phyloP scores from a whole-genome alignment of 2,113 vertebrate species.

The Pangasianodon gigas region DNA sequence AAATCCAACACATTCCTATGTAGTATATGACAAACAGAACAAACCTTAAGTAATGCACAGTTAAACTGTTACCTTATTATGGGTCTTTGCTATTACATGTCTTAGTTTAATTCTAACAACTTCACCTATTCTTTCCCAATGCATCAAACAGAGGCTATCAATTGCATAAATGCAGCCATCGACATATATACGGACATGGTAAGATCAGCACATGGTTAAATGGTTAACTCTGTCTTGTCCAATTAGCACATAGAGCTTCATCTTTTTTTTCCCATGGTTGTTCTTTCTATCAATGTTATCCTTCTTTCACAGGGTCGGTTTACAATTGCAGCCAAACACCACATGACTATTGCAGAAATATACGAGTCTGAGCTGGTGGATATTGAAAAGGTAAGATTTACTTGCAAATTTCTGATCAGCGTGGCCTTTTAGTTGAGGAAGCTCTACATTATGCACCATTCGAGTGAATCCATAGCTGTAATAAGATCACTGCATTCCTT shows the following conservation, averaged over 20 bases:
- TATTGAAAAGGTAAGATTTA: constrained; percentile 87
- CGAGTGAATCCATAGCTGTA: not conserved
- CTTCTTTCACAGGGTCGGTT: constrained; percentile 83
- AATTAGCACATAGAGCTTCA: not conserved
- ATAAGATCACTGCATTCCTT: not conserved
- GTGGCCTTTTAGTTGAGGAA: not conserved
- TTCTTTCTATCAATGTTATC: constrained; percentile 7
- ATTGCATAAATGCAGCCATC: constrained; percentile 98
- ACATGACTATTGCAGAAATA: constrained; percentile 98
- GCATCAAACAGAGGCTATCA: constrained; percentile 89
- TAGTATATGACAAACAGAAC: not conserved
- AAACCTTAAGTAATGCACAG: not conserved
- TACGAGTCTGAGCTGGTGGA: constrained; percentile 96
- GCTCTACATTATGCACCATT: not conserved
- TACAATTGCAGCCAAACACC: constrained; percentile 97
- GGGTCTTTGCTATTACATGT: not conserved
- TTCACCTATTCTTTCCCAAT: constrained; percentile 26
- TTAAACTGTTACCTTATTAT: not conserved
- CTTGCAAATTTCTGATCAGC: not conserved
- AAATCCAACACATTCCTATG: not conserved
- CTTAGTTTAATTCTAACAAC: constrained; percentile 9
- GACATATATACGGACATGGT: constrained; percentile 99
- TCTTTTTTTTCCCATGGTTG: constrained; percentile 25
- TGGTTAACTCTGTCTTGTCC: not conserved
- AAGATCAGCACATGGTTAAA: constrained; percentile 63